Conservation (phyloP, 2,888 invertebrate species). For the Eilema depressum region DNA sequence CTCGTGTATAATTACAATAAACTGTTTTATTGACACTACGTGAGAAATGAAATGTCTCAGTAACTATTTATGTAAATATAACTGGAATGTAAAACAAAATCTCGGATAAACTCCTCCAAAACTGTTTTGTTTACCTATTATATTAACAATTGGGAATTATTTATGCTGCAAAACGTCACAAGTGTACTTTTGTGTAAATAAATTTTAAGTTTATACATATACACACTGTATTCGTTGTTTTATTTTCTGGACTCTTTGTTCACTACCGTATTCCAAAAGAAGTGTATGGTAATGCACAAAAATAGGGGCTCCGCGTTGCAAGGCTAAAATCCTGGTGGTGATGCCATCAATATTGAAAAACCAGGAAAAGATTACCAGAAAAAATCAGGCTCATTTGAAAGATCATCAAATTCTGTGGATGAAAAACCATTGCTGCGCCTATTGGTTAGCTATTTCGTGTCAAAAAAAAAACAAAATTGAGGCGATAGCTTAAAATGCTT, state of each 20-base stretch:
- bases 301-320: too few species aligned
- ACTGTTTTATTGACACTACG: conserved; percentile 27
- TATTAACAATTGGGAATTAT: conserved; percentile 50
- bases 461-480: too few species aligned
- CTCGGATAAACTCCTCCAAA: conserved; percentile 45
- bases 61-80: conserved; percentile 48
- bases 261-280: too few species aligned
- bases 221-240: conserved; percentile 80
- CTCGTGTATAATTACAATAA: conserved; percentile 42
- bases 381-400: too few species aligned
- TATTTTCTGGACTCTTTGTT: conserved; percentile 45
- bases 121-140: conserved; percentile 34
- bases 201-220: conserved; percentile 85
- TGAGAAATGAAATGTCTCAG: conserved; percentile 44
- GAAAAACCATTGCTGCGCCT: too few species aligned
- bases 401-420: too few species aligned
- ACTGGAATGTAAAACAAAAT: conserved; percentile 46
- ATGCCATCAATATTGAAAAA: too few species aligned
- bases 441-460: too few species aligned
- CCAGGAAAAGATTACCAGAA: too few species aligned
- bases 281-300: too few species aligned
- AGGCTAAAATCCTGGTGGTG: too few species aligned
- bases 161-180: conserved; percentile 80
- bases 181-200: conserved; percentile 86
- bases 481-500: too few species aligned